Base-by-base conservation (phyloP, 2,888 invertebrate genomes). In the Congeria kusceri region DNA sequence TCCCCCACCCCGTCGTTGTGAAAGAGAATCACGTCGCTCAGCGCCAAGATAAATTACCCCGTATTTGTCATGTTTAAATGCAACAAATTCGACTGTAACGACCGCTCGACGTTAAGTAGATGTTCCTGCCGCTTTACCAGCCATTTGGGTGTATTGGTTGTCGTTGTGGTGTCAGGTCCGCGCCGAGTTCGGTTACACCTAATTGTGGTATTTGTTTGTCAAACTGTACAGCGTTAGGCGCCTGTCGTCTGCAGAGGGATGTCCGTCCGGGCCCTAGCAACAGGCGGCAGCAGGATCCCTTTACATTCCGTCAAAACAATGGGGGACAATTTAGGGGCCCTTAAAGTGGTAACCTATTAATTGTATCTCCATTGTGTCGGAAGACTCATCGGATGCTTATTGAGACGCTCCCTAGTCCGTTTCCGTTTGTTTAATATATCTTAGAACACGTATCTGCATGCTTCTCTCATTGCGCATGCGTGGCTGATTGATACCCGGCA, bases 11-110 rank as follows among this genome's bases (percentile, higher is more conserved):
- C 29, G 64, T 47, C 47, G 71, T 58, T 64, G 71, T 64, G 71
- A 46, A 23, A 28, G 57, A 57, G 58, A 72, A 72, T 65, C 44
- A 46, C 23, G 5, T 1, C 64, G 65, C 72, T 71, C 13, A 44
- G n/a, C 61, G 44, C 32, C 28, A 76, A 80, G 80, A 80, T 80
- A 65, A 73, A 80, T 80, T 80, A 77, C 73, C 74, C 20, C 61
- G 77, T 68, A 81, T 81, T 81, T 77, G 81, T 81, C 81, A 81
- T 57, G 49, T 74, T 65, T 77, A 77, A 81, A 77, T 56, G 74
- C 66, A 74, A 81, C 81, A 81, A 81, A 81, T 81, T 81, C 70
- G 77, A 70, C 32, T 71, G 66, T 70, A 77, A 81, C 64, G 70
- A 74, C 77, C 66, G 66, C 20, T 20, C 28, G 64, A 76, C 65